Evolutionary conservation across 2,113 vertebrate genomes (phyloP).

Genomic region (Oreamnos americanus): DNA sequence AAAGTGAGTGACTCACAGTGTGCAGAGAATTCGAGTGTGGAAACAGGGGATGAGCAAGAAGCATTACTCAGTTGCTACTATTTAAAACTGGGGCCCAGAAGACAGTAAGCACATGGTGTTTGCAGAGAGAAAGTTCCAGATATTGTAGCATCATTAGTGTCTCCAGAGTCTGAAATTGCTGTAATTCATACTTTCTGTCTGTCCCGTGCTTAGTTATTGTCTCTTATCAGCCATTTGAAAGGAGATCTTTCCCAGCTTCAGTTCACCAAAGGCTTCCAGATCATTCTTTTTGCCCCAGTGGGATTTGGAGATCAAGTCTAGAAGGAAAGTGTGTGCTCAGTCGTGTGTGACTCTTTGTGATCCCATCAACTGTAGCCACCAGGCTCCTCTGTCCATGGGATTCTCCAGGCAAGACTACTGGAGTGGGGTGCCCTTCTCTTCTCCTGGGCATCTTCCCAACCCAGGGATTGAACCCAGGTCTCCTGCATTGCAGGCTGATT

Average conservation of each 20-base stretch:
- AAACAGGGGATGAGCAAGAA: not conserved
- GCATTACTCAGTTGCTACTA: constrained; percentile 39
- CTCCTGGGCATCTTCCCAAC: not conserved
- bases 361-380: not conserved
- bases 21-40: not conserved
- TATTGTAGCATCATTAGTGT: not conserved
- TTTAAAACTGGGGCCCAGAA: constrained; percentile 44
- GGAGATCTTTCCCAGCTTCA: not conserved
- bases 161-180: not conserved
- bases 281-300: not conserved
- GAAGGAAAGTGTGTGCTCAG: not conserved
- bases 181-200: not conserved
- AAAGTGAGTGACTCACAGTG: not conserved
- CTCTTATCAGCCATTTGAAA: not conserved
- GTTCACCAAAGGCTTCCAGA: not conserved
- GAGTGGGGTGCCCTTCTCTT: not conserved
- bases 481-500: not conserved
- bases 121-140: constrained; percentile 3
- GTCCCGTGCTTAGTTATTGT: not conserved
- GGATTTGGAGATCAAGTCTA: not conserved
- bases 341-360: not conserved
- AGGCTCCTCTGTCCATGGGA: not conserved
- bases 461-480: not conserved
- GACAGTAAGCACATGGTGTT: not conserved
- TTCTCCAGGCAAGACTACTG: not conserved